Base-by-base conservation (phyloP, 2,797 vertebrate species). In the Pelobates cultripes region DNA sequence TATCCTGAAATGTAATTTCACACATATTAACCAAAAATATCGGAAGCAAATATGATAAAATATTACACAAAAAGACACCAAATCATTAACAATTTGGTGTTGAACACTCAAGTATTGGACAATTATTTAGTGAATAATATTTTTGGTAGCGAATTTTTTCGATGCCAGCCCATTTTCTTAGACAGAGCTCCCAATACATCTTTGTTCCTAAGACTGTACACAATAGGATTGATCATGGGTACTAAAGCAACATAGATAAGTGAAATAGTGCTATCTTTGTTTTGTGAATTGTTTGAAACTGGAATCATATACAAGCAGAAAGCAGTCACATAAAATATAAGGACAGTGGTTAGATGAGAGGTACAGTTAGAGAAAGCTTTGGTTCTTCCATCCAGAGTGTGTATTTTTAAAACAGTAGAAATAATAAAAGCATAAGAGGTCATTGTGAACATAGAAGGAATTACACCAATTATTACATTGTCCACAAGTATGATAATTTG, bases 321-420 rank as follows among this genome's bases (percentile, higher is more conserved):
- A 2, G 45, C 66, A 17, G 66, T 57, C 4, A 47, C 66, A 60
- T 70, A 77, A 71, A 72, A 80, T 44, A 85, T 17, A 71, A 75
- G 5, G 17, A 85, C 70, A 4, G 67, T 77, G 42, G 73, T 77
- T 8, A 83, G 44, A 64, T 85, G 84, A 57, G 81, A 85, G 3
- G 73, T 72, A 10, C 80, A 85, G n/a, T 74, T 85, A 4, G 84
- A 82, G 43, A 83, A 85, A 4, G 84, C 80, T 79, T 85, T 85
- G 28, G 4, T 12, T n/a, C 80, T 85, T 28, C 84, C 76, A 17
- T 43, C 45, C 28, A 40, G 41, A 1, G n/a, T 76, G 7, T 15
- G 60, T 6, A 80, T 76, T 28, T 44, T 85, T 8, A 85, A 44
- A n/a, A 85, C 43, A 28, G 72, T 67, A 44, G 3, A 12, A 41